Evolutionary conservation across 2,797 vertebrate species (phyloP).

Genomic region (Merluccius polli): DNA sequence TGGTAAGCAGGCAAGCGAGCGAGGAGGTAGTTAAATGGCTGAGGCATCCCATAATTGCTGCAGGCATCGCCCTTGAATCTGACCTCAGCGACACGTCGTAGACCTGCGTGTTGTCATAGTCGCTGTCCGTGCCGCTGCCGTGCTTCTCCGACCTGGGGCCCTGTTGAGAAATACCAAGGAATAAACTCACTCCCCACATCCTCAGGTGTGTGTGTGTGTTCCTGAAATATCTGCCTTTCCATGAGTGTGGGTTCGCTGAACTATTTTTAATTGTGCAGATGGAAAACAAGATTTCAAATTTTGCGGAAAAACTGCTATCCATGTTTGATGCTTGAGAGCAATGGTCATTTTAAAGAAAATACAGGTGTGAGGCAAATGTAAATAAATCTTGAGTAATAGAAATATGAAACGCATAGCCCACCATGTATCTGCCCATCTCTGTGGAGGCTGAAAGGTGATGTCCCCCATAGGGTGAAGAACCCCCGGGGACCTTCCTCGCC

Average conservation of each 20-base stretch:
- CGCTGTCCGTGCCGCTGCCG: slow-evolving; percentile 90
- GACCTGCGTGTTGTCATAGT: slow-evolving; percentile 94
- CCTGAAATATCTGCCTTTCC: background rate
- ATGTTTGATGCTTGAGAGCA: background rate
- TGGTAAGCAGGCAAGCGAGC: background rate
- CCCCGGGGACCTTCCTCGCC: slow-evolving; percentile 87
- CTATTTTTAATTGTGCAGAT: background rate
- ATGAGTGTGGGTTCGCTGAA: background rate
- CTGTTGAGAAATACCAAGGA: slow-evolving; percentile 54
- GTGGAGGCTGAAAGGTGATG: slow-evolving; percentile 82
- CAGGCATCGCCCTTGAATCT: slow-evolving; percentile 33
- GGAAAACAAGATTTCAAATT: background rate
- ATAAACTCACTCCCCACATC: background rate
- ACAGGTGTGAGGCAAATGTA: background rate
- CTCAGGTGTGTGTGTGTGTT: background rate
- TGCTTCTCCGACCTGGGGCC: slow-evolving; percentile 84
- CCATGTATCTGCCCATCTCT: slow-evolving; percentile 89
- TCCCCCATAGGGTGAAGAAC: slow-evolving; percentile 76
- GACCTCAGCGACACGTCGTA: slow-evolving; percentile 86
- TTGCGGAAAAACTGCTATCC: background rate
- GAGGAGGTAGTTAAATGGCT: background rate
- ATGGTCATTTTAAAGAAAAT: background rate
- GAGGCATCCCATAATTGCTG: background rate
- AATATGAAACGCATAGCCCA: slow-evolving; percentile 51
- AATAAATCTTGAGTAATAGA: background rate